phyloP scores from a whole-genome alignment of 2,888 invertebrate genomes.

The Lordiphosa fenestrarum region DNA sequence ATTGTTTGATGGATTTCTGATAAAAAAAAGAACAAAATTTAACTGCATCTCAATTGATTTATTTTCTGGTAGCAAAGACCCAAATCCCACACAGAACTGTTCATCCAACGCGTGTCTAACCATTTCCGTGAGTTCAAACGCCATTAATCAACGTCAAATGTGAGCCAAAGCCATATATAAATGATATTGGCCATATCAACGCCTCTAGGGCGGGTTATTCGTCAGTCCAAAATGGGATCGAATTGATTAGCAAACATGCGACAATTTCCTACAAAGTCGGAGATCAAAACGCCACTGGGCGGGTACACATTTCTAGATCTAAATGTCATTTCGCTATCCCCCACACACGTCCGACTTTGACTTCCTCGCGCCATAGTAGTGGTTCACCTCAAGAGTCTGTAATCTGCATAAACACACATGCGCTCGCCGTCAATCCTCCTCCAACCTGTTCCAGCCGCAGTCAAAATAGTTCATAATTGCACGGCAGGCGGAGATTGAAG shows the following conservation, averaged over 20 bases:
- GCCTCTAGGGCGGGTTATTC: conserved; percentile 11
- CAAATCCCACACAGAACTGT: conserved; percentile 44
- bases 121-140: conserved; percentile 39
- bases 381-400: conserved; percentile 43
- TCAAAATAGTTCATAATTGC: conserved; percentile 69
- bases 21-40: conserved; percentile 25
- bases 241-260: conserved; percentile 39
- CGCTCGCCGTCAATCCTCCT: conserved; percentile 32
- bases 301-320: conserved; percentile 24
- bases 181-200: conserved; percentile 5
- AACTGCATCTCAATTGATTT: conserved; percentile 59
- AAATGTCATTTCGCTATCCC: conserved; percentile 26
- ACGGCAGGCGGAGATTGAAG: conserved; percentile 29
- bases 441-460: conserved; percentile 48
- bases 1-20: conserved; percentile 41
- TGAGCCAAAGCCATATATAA: too few relatives aligned
- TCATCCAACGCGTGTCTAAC: conserved; percentile 43
- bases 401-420: conserved; percentile 5
- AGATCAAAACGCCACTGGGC: conserved; percentile 34
- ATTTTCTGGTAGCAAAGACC: conserved; percentile 23
- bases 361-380: conserved; percentile 26
- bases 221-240: conserved; percentile 39
- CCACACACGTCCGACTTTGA: conserved; percentile 14
- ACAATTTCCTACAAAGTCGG: conserved; percentile 31
- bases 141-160: conserved; percentile 23